Percentiles rank a stretch among this genome's conserved stretches.
Evolutionary conservation across 2,797 vertebrate species (phyloP).

Genomic region (Helicolenus hilgendorfi): DNA sequence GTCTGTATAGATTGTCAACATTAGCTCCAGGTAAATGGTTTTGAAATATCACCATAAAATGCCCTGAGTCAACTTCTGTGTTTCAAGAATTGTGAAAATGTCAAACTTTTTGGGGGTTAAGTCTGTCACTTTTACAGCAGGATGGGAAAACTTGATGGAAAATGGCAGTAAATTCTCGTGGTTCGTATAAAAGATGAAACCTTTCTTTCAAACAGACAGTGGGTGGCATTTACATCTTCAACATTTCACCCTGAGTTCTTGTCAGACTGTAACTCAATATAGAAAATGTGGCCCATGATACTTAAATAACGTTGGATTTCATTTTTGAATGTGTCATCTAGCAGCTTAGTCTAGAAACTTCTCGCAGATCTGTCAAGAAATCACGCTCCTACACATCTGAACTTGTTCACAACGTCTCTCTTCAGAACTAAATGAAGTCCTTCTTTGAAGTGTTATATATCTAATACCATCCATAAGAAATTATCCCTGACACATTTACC

Average conservation of each 20-base stretch:
- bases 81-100: background rate
- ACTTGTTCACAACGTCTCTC: background rate
- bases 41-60: background rate
- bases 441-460: constrained; percentile 47
- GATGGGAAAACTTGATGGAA: background rate
- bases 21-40: background rate
- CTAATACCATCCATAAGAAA: constrained; percentile 42
- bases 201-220: constrained; percentile 11
- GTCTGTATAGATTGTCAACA: background rate
- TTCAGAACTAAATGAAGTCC: constrained; percentile 28
- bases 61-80: background rate
- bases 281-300: constrained; percentile 15
- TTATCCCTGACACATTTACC: constrained; percentile 45
- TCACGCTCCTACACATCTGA: background rate
- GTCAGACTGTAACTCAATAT: constrained; percentile 29
- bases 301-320: constrained; percentile 11
- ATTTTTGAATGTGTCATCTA: constrained; percentile 2
- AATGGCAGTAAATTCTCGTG: constrained; percentile 13
- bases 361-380: constrained; percentile 24
- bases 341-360: constrained; percentile 2
- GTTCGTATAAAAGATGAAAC: background rate
- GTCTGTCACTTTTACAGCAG: constrained; percentile 7
- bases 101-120: background rate
- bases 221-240: constrained; percentile 25
- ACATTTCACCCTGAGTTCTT: constrained; percentile 20